A percentile compares a stretch with the other conserved stretches of the same genome.
phyloP scores from a whole-genome alignment of 2,113 vertebrate species.

The Spheniscus mendiculus region DNA sequence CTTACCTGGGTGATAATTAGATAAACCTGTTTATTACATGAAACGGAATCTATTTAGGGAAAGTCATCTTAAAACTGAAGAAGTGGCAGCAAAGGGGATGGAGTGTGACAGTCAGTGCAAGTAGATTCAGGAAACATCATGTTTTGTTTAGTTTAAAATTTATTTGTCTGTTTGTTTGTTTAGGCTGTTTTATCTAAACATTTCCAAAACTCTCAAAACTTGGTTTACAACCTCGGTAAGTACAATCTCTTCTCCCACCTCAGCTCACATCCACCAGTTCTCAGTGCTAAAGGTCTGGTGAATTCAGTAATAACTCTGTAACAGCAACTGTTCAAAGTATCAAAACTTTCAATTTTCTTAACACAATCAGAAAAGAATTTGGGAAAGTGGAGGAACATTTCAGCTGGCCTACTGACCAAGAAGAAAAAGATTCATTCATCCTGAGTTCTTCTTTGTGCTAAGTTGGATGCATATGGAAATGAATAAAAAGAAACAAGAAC shows the following conservation, averaged over 20 bases:
- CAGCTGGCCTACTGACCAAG: background rate
- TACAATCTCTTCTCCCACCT: background rate
- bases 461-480: background rate
- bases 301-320: background rate
- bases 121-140: background rate
- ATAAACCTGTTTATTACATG: constrained; percentile 60
- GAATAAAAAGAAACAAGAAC: background rate
- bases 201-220: background rate
- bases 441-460: background rate
- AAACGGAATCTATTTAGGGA: constrained; percentile 49
- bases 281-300: background rate
- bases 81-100: background rate
- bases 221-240: background rate
- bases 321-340: background rate
- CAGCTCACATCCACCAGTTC: background rate
- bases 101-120: background rate
- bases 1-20: constrained; percentile 55
- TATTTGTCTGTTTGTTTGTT: background rate
- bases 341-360: background rate
- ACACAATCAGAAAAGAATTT: background rate
- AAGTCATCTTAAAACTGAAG: constrained; percentile 23
- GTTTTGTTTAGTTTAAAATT: background rate
- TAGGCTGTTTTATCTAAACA: background rate
- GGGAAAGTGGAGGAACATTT: background rate
- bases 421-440: background rate